Base-by-base conservation (phyloP, 2,113 vertebrate species). In the Callionymus lyra region DNA sequence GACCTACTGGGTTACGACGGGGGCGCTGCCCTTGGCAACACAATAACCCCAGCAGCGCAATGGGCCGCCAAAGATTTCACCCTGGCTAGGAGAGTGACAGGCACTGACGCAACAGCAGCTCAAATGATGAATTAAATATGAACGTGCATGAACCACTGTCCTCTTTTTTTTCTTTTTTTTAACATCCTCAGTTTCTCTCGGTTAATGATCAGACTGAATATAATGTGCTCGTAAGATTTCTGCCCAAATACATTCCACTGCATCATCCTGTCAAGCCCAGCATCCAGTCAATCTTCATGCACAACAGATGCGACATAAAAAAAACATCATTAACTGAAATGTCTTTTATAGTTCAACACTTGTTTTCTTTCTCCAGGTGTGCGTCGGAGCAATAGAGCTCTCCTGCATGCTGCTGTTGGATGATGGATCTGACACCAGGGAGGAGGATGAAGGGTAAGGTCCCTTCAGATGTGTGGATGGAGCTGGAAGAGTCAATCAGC, bases 61-160 rank as follows among this genome's bases (percentile, higher is more conserved):
- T 41, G 38, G 27, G 27, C 6, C 18, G 16, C 12, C 12, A 3
- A 12, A 34, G 54, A 47, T 14, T 43, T 14, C 14, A 17, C 44
- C 19, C 15, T 16, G 43, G 38, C 41, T 38, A 34, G 11, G 6
- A 44, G 10, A 33, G 51, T 42, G 62, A 44, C 49, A 47, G 19
- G 38, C 45, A 39, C 16, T 34, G 59, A 67, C 49, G 51, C 49
- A 72, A 54, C 38, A 44, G 42, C 27, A 56, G 57, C 62, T 70
- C 47, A 47, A 36, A 63, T 63, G 59, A 71, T 67, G 49, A 67
- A 77, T 79, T 61, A 73, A 71, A 69, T 63, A 81, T 77, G 56
- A 75, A 78, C 65, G 68, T 50, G 59, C 50, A 60, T 16, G 44
- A 72, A 46, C 50, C 50, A 11, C 47, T 21, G 12, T 46, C 55